These are phyloP conservation scores for Miltochrista miniata DNA, from an alignment of 2,888 invertebrate species.

Conservation along the genomic window DNA sequence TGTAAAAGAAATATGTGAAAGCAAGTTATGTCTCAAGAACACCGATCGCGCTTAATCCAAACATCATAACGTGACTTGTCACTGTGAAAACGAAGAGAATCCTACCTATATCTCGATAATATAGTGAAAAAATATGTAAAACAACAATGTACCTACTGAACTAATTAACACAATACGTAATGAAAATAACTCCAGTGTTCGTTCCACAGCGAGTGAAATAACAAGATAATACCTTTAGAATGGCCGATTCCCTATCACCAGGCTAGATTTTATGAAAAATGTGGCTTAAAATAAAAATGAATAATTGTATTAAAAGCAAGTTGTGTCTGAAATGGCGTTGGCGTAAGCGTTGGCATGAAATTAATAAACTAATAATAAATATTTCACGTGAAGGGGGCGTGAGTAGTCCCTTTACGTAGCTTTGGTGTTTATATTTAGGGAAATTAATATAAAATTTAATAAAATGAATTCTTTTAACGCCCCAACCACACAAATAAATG, in stretches of 20 bases:
- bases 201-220: conserved; percentile 35
- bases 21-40: conserved; percentile 33
- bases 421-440: conserved; percentile 35
- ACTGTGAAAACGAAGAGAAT: conserved; percentile 37
- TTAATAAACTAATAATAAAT: conserved; percentile 35
- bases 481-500: conserved; percentile 76
- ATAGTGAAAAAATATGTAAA: conserved; percentile 41
- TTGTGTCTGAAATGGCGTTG: conserved; percentile 77
- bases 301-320: conserved; percentile 61
- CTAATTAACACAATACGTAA: conserved; percentile 21
- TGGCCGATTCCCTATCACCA: conserved; percentile 67
- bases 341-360: conserved; percentile 73
- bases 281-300: conserved; percentile 66
- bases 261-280: conserved; percentile 58
- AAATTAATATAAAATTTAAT: conserved; percentile 35
- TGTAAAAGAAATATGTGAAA: conserved; percentile 20
- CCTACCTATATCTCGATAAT: conserved; percentile 37
- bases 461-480: conserved; percentile 80
- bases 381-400: conserved; percentile 29
- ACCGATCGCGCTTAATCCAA: conserved; percentile 36
- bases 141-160: conserved; percentile 5
- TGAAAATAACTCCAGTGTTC: conserved; percentile 38
- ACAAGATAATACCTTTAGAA: conserved; percentile 50
- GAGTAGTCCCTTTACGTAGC: conserved; percentile 39
- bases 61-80: conserved; percentile 46